A percentile compares a stretch with the other conserved stretches of the same genome.
Evolutionary conservation across 2,888 invertebrate species (phyloP).

Genomic region (Coelinius sp.): DNA sequence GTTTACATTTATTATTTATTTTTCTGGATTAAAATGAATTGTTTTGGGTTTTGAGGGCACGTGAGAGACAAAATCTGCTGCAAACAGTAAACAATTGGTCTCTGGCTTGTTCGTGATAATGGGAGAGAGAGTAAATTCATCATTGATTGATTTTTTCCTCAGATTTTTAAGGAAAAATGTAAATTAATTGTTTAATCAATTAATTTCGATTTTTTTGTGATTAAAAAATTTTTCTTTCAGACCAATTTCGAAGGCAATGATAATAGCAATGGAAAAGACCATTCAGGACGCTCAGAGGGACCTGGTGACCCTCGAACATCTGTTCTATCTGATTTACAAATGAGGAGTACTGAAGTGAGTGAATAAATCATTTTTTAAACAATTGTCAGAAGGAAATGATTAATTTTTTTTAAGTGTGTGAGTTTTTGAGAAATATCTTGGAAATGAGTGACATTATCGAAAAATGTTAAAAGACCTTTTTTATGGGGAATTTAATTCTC

Average conservation of each 20-base stretch:
- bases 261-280: constrained; percentile 59
- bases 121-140: background rate
- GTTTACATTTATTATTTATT: background rate
- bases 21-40: background rate
- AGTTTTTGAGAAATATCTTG: too few species aligned
- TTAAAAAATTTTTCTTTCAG: constrained; percentile 53
- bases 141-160: background rate
- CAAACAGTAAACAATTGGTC: constrained; percentile 2
- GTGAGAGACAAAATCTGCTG: background rate
- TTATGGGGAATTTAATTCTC: too few species aligned
- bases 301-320: constrained; percentile 60
- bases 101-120: background rate
- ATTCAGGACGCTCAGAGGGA: constrained; percentile 48
- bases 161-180: constrained; percentile 48
- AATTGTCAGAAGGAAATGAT: background rate
- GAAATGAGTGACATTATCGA: too few species aligned
- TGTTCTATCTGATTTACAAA: constrained; percentile 61
- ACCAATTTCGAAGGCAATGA: constrained; percentile 55
- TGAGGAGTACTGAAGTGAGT: constrained; percentile 66
- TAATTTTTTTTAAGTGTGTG: too few species aligned
- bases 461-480: too few species aligned
- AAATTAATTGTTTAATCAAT: constrained; percentile 46
- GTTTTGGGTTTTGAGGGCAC: background rate
- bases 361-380: background rate
- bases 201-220: constrained; percentile 50